These are phyloP conservation scores for Polypedilum vanderplanki DNA, from an alignment of 1,140 invertebrate species.

Conservation along the genomic window DNA sequence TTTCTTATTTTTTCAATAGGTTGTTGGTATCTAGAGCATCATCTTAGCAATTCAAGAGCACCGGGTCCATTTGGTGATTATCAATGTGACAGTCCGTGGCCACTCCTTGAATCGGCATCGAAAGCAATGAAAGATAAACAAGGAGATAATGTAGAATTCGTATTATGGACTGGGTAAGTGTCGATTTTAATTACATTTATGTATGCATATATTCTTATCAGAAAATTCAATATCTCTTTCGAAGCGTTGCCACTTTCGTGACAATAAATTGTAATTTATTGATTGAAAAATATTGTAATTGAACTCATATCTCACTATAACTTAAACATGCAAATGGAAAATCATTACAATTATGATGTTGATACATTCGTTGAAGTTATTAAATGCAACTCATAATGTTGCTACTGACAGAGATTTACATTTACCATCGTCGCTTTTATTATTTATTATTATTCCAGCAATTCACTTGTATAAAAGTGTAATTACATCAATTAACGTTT, in stretches of 20 bases:
- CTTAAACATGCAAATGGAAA: too few relatives aligned
- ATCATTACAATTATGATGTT: too few relatives aligned
- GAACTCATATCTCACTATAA: neutral
- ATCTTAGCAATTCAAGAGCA: constrained; percentile 38
- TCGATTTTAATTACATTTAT: constrained; percentile 20
- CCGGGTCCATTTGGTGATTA: constrained; percentile 72
- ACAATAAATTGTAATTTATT: constrained; percentile 1
- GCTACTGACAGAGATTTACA: too few relatives aligned
- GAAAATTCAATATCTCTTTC: neutral
- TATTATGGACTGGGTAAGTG: constrained; percentile 88
- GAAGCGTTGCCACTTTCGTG: neutral
- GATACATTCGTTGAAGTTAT: too few relatives aligned
- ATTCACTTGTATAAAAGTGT: neutral
- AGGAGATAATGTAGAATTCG: constrained; percentile 79
- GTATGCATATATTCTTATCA: neutral
- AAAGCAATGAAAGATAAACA: constrained; percentile 71
- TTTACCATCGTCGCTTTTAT: too few relatives aligned
- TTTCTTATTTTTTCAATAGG: constrained; percentile 34
- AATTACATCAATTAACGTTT: constrained; percentile 22
- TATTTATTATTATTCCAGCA: too few relatives aligned
- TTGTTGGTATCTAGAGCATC: constrained; percentile 44
- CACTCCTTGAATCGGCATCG: constrained; percentile 75
- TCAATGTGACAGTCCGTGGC: constrained; percentile 78
- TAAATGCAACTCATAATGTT: too few relatives aligned
- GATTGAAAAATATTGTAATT: constrained; percentile 14